A percentile compares a stretch with the other conserved stretches of the same genome.
phyloP scores from a whole-genome alignment of 2,797 vertebrate species.

The Falco concolor region DNA sequence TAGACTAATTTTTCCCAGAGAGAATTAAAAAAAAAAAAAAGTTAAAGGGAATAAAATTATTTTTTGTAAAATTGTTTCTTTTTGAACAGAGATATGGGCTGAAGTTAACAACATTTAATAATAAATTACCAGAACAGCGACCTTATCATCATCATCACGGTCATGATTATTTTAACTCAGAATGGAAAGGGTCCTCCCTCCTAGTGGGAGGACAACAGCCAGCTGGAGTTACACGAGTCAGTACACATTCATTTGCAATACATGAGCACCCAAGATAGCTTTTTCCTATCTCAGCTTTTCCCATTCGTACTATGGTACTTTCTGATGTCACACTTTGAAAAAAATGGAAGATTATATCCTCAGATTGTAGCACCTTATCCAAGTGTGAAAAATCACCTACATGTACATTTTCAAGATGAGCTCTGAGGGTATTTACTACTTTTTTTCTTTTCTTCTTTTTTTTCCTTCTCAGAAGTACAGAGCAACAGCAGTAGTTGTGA shows the following conservation, averaged over 20 bases:
- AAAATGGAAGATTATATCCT: background rate
- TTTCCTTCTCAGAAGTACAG: background rate
- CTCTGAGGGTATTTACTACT: background rate
- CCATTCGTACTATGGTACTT: background rate
- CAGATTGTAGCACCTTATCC: background rate
- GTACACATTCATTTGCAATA: background rate
- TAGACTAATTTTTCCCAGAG: background rate
- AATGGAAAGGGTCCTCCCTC: background rate
- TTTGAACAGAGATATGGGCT: background rate
- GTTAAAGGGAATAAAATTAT: background rate
- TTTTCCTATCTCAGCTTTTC: background rate
- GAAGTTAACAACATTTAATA: background rate
- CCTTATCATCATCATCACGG: background rate
- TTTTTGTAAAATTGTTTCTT: background rate
- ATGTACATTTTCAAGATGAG: background rate
- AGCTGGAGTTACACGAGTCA: background rate
- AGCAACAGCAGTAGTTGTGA: background rate
- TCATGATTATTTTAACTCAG: background rate
- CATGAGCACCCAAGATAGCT: background rate
- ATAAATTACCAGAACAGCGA: background rate
- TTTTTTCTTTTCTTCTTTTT: accelerated
- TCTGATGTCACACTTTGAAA: background rate
- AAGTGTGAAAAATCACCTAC: background rate
- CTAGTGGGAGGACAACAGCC: too few species aligned
- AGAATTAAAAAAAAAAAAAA: background rate